phyloP scores from a whole-genome alignment of 1,140 invertebrate species.

The Papilio helenus region DNA sequence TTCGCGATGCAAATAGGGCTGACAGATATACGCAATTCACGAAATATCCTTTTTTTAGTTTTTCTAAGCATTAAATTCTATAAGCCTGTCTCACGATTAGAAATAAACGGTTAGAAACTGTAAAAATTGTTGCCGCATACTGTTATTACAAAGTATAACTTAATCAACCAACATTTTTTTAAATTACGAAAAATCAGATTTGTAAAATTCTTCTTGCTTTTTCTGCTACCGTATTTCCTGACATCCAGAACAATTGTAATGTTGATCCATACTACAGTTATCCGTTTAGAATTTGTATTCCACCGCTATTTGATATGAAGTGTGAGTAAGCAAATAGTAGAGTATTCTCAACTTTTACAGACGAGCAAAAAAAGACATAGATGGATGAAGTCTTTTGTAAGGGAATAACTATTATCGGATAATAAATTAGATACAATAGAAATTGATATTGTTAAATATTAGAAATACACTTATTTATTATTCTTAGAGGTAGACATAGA shows the following conservation, averaged over 20 bases:
- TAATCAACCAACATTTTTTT: too few relatives aligned
- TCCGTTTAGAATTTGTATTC: slow-evolving; percentile 1
- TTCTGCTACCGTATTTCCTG: too few relatives aligned
- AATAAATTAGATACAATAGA: neutral
- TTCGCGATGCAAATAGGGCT: slow-evolving; percentile 54
- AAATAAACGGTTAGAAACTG: too few relatives aligned
- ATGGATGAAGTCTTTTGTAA: neutral
- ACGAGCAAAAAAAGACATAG: neutral
- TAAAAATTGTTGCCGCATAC: too few relatives aligned
- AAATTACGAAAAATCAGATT: too few relatives aligned
- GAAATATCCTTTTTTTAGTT: neutral
- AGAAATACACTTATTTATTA: neutral
- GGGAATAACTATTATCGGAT: neutral
- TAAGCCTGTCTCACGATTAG: too few relatives aligned
- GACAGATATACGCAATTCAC: neutral
- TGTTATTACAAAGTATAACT: too few relatives aligned
- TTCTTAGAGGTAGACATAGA: too few relatives aligned
- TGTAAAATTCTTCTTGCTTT: too few relatives aligned
- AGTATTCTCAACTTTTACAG: slow-evolving; percentile 7
- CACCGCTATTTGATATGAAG: slow-evolving; percentile 15
- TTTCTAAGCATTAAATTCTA: too few relatives aligned
- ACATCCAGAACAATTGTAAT: neutral
- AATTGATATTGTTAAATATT: neutral
- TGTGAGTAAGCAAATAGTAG: slow-evolving; percentile 11
- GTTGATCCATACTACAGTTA: neutral